A percentile compares a stretch with the other conserved stretches of the same genome.
These are phyloP conservation scores for Enteromius paludinosus DNA, from an alignment of 2,797 vertebrate species.

Conservation along the genomic window DNA sequence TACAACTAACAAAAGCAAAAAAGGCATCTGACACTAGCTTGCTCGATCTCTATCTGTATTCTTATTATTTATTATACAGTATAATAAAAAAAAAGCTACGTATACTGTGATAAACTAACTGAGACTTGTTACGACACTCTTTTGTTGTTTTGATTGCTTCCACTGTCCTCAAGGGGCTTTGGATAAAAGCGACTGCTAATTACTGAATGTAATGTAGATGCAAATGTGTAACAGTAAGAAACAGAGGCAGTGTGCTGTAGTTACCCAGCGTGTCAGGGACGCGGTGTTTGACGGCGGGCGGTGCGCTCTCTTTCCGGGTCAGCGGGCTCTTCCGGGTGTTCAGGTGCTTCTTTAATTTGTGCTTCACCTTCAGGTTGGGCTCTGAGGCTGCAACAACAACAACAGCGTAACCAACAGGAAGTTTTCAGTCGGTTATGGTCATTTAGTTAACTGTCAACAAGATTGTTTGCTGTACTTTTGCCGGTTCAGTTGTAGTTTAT, in stretches of 20 bases:
- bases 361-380: conserved; percentile 95
- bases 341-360: conserved; percentile 92
- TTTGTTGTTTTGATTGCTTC: no score
- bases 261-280: conserved; percentile 86
- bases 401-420: not conserved
- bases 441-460: no score
- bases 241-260: not conserved
- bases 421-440: not conserved
- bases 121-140: no score
- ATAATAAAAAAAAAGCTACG: no score
- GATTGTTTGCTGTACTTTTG: not conserved
- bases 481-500: not conserved
- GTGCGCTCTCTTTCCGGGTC: conserved; percentile 93
- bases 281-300: conserved; percentile 84
- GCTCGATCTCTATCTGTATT: no score
- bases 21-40: no score
- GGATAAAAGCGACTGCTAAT: no score
- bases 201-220: no score
- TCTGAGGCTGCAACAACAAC: conserved; percentile 83
- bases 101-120: no score
- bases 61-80: no score
- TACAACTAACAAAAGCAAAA: no score
- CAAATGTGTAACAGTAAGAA: not conserved
- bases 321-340: conserved; percentile 94
- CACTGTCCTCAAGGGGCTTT: no score